Base-by-base conservation (phyloP, 2,797 vertebrate genomes). In the Pipistrellus pygmaeus region DNA sequence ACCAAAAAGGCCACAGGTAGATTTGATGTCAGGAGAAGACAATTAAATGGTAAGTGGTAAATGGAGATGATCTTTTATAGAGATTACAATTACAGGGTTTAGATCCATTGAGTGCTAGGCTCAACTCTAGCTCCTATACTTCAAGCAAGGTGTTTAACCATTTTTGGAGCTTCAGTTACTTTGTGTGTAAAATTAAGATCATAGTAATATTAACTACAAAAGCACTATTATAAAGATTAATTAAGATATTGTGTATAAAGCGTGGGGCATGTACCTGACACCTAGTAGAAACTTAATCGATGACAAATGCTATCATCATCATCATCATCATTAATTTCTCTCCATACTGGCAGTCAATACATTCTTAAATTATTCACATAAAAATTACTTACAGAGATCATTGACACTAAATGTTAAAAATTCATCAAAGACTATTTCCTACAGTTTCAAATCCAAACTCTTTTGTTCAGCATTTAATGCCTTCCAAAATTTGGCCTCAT, bases 251-350 rank as follows among this genome's bases (percentile, higher is more conserved):
- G 9, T 88, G 7, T 69, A 88, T 82, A 86, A 95, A 83, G 2
- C 0, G 7, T 60, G 9, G 15, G 13, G 8, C 53, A 86, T 86
- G 8, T 71, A 15, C 30, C 57, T 84, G 9, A 30, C 14, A 86
- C 32, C 46, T 71, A 51, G 30, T 60, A 87, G 55, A 35, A 46
- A 12, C 21, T 86, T 30, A 83, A 12, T 88, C 88, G 68, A 85
- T 62, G 27, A 4, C 25, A 68, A 78, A 46, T 76, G 17, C 62
- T 93, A 38, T 66, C 32, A 48, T 55, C 38, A 38, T 38, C 38
- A 38, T 38, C 68, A 84, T 15, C 48, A 91, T 60, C 73, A 87
- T 71, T n/a, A 69, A 64, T 75, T 94, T 92, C 13, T 96, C 46
- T 60, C 30, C n/a, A 77, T n/a, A 77, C 8, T 73, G 41, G 3